A percentile compares a stretch with the other conserved stretches of the same genome.
These are phyloP conservation scores for Yponomeuta plumbellus DNA, from an alignment of 2,888 invertebrate genomes.

Conservation along the genomic window DNA sequence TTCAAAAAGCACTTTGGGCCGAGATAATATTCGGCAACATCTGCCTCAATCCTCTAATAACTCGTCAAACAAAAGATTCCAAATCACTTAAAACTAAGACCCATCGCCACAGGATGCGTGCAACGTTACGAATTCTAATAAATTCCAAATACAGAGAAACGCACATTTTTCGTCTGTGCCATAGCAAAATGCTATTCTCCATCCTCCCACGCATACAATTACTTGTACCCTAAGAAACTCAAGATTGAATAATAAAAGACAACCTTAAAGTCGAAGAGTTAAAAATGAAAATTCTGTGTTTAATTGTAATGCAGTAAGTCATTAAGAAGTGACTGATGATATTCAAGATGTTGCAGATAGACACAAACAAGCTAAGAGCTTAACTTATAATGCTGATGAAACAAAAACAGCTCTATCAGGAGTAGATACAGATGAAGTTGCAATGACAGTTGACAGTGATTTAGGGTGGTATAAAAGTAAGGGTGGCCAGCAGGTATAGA, in stretches of 20 bases:
- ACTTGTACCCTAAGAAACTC: conserved; percentile 38
- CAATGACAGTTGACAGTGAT: conserved; percentile 17
- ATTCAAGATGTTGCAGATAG: conserved; percentile 68
- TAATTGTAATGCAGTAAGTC: conserved; percentile 50
- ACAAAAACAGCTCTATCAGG: conserved; percentile 26
- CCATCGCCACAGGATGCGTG: conserved; percentile 33
- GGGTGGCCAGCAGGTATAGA: conserved; percentile 65
- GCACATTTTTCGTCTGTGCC: conserved; percentile 58
- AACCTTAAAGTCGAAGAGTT: conserved; percentile 27
- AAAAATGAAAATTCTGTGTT: conserved; percentile 38
- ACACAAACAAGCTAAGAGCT: conserved; percentile 34
- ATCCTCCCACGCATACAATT: conserved; percentile 28
- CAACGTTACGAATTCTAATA: conserved; percentile 49
- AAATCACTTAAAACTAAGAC: conserved; percentile 41
- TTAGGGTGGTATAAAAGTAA: conserved; percentile 27
- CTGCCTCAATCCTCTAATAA: conserved; percentile 28
- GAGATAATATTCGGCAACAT: conserved; percentile 24
- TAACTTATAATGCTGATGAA: conserved; percentile 3
- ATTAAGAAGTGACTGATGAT: conserved; percentile 65
- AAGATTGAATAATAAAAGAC: conserved; percentile 31
- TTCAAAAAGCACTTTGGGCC: not conserved
- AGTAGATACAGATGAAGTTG: conserved; percentile 29
- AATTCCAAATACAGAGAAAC: conserved; percentile 67
- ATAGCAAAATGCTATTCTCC: conserved; percentile 60
- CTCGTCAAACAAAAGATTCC: conserved; percentile 25